A percentile compares a stretch with the other conserved stretches of the same genome.
phyloP scores from a whole-genome alignment of 2,888 invertebrate genomes.

The Agrypnus murinus region DNA sequence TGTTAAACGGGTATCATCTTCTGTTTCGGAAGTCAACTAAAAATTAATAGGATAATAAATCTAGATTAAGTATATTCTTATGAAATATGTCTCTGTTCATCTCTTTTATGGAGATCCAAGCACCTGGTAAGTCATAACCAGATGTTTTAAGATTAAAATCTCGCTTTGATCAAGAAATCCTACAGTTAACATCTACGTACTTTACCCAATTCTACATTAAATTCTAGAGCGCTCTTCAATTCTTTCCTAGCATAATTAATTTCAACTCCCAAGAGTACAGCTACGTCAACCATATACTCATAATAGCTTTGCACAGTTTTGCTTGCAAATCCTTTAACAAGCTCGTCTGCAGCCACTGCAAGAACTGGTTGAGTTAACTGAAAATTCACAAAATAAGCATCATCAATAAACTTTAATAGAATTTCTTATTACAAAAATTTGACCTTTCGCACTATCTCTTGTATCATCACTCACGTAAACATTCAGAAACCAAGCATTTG shows the following conservation, averaged over 20 bases:
- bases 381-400: constrained; percentile 57
- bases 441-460: constrained; percentile 91
- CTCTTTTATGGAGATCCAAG: no score
- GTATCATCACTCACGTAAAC: constrained; percentile 94
- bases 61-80: no score
- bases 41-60: constrained; percentile 7
- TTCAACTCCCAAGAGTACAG: constrained; percentile 87
- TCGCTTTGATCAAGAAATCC: no score
- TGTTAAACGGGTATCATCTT: constrained; percentile 94
- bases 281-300: constrained; percentile 80
- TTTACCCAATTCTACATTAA: constrained; percentile 93
- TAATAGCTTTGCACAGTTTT: constrained; percentile 83
- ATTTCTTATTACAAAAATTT: constrained; percentile 85
- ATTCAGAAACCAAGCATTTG: constrained; percentile 93
- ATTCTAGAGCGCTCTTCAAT: constrained; percentile 85
- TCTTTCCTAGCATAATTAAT: constrained; percentile 79
- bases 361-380: constrained; percentile 91
- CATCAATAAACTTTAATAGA: constrained; percentile 4
- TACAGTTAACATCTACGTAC: constrained; percentile 72
- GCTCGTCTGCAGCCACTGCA: constrained; percentile 88
- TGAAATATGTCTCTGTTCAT: no score
- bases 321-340: constrained; percentile 87
- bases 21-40: constrained; percentile 83
- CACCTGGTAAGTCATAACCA: no score
- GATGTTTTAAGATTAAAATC: no score